A percentile compares a stretch with the other conserved stretches of the same genome.
Evolutionary conservation across 2,113 vertebrate species (phyloP).

Genomic region (Leucopsar rothschildi): DNA sequence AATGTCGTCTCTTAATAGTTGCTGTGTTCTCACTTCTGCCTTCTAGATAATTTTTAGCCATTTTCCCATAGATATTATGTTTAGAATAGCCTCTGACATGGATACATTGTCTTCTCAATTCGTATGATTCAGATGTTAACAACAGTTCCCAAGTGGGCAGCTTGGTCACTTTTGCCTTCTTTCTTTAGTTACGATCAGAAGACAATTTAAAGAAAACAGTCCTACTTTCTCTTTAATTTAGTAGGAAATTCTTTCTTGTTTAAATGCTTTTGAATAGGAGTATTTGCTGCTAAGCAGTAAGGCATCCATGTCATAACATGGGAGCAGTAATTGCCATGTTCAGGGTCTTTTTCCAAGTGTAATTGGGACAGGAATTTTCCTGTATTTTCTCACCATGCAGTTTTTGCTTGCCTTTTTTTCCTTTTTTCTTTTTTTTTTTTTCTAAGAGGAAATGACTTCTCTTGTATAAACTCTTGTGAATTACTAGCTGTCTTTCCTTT

Average conservation of each 20-base stretch:
- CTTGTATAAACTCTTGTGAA: not conserved
- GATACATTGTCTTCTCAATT: not conserved
- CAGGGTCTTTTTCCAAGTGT: not conserved
- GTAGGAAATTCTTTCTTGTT: not conserved
- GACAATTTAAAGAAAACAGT: not conserved
- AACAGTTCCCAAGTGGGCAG: not conserved
- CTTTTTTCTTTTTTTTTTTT: not conserved
- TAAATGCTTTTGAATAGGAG: not conserved
- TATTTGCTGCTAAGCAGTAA: not conserved
- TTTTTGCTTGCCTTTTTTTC: not conserved
- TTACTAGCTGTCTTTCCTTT: not conserved
- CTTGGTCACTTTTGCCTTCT: not conserved
- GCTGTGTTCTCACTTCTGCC: not conserved
- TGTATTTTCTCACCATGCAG: not conserved
- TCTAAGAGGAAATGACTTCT: not conserved
- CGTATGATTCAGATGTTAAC: not conserved
- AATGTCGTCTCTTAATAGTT: not conserved
- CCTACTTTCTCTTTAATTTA: not conserved
- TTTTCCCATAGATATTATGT: not conserved
- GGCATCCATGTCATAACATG: not conserved
- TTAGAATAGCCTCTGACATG: not conserved
- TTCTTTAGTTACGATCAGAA: not conserved
- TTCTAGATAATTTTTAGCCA: not conserved
- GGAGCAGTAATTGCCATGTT: not conserved
- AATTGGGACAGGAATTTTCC: not conserved